Conservation (phyloP, 37 sponge, comb jelly and placozoan species). For the Agelas oroides region DNA sequence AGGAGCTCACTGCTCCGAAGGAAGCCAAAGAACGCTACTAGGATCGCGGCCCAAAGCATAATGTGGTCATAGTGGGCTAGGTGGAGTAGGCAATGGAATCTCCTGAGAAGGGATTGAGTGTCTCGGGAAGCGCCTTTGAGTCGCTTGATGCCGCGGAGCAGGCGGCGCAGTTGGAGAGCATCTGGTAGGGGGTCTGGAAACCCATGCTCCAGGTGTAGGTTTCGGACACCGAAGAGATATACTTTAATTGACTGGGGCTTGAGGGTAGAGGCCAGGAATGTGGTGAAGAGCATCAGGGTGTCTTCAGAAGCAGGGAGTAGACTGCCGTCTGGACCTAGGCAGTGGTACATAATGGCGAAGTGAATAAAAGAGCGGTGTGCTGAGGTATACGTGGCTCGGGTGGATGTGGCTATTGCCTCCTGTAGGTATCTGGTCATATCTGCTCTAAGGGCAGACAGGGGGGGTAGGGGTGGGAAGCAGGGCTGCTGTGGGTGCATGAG, state of each 20-base stretch:
- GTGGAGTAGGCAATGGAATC: not conserved
- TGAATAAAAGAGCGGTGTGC: not conserved
- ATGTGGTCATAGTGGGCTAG: not conserved
- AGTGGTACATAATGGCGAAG: not conserved
- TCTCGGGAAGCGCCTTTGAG: too few relatives aligned
- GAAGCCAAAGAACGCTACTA: conserved; percentile 20
- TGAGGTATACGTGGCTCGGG: conserved; percentile 7
- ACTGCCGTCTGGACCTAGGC: not conserved
- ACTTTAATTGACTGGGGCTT: not conserved
- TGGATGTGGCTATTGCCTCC: not conserved
- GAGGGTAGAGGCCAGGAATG: not conserved
- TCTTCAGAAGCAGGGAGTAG: conserved; percentile 5
- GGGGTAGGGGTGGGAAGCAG: not conserved
- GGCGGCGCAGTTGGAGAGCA: not conserved
- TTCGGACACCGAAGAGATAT: conserved; percentile 9
- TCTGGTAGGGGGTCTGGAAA: not conserved
- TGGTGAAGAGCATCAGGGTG: not conserved
- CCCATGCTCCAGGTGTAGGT: conserved; percentile 3
- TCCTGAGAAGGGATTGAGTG: not conserved
- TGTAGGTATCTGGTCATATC: not conserved
- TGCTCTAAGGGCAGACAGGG: not conserved
- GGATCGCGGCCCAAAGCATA: conserved; percentile 1
- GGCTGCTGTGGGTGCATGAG: conserved; percentile 5
- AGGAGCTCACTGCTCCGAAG: not conserved
- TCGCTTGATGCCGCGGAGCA: conserved; percentile 7